A percentile compares a stretch with the other conserved stretches of the same genome.
phyloP scores from a whole-genome alignment of 2,888 invertebrate species.

The Teleogryllus oceanicus region DNA sequence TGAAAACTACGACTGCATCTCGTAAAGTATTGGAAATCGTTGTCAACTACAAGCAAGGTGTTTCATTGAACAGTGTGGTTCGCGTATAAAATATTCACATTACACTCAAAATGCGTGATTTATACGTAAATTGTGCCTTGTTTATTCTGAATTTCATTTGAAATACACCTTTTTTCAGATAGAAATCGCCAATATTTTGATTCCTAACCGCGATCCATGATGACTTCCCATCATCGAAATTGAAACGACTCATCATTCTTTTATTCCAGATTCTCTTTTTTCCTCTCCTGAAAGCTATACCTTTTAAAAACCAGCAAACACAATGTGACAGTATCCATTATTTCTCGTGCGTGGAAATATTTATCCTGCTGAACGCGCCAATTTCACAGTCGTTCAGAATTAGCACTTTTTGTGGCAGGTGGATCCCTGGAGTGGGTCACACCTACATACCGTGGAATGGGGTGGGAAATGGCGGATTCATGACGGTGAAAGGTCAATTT shows the following conservation, averaged over 20 bases:
- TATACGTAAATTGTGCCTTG: neutral
- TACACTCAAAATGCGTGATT: neutral
- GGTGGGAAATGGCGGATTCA: no score
- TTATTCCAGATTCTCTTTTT: neutral
- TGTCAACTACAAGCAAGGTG: neutral
- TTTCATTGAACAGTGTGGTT: neutral
- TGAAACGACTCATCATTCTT: slow-evolving; percentile 4
- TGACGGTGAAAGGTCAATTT: no score
- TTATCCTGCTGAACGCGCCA: neutral
- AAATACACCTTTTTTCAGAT: neutral
- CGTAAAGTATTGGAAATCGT: neutral
- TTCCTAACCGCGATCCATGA: neutral
- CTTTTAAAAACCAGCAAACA: neutral
- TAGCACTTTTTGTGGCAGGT: neutral
- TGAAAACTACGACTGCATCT: neutral
- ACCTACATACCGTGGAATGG: neutral
- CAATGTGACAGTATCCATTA: neutral
- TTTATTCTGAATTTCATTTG: neutral
- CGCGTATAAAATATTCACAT: neutral
- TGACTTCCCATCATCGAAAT: neutral
- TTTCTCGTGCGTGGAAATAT: neutral
- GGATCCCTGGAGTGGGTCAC: neutral
- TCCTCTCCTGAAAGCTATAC: neutral
- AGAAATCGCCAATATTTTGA: slow-evolving; percentile 5
- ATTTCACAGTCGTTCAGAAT: neutral